These are phyloP conservation scores for Osmerus mordax DNA, from an alignment of 2,113 vertebrate species.

Conservation along the genomic window DNA sequence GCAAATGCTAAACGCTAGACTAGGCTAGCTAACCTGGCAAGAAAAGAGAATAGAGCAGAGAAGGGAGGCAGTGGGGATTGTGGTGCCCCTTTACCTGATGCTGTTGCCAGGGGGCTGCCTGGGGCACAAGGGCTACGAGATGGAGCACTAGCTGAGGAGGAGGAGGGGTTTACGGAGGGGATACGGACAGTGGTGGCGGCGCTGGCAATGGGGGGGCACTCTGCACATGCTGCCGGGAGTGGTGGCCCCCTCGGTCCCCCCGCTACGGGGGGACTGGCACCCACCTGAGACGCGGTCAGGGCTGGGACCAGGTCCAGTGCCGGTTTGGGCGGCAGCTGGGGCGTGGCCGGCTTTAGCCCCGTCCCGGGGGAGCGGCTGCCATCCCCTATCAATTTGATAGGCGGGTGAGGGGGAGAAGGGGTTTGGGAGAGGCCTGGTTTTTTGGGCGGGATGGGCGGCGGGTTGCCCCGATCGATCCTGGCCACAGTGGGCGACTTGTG, in stretches of 20 bases:
- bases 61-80: constrained; percentile 51
- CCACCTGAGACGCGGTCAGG: constrained; percentile 98
- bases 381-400: constrained; percentile 86
- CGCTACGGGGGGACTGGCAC: constrained; percentile 79
- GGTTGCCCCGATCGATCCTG: constrained; percentile 94
- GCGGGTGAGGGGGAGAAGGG: constrained; percentile 90
- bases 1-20: background rate
- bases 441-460: constrained; percentile 97
- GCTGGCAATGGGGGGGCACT: constrained; percentile 84
- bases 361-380: constrained; percentile 78
- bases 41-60: constrained; percentile 38
- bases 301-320: constrained; percentile 95
- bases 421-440: constrained; percentile 97
- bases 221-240: constrained; percentile 89
- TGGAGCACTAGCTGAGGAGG: constrained; percentile 82
- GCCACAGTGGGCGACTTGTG: constrained; percentile 86
- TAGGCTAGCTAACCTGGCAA: constrained; percentile 5
- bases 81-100: constrained; percentile 96
- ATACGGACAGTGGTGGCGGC: constrained; percentile 83
- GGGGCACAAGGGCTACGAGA: constrained; percentile 88
- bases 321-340: constrained; percentile 97
- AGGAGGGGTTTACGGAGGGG: constrained; percentile 82
- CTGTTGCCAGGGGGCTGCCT: constrained; percentile 98
- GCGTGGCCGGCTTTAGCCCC: constrained; percentile 84
- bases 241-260: constrained; percentile 75